Evolutionary conservation across 2,797 vertebrate genomes (phyloP).

Genomic region (Cuculus canorus): DNA sequence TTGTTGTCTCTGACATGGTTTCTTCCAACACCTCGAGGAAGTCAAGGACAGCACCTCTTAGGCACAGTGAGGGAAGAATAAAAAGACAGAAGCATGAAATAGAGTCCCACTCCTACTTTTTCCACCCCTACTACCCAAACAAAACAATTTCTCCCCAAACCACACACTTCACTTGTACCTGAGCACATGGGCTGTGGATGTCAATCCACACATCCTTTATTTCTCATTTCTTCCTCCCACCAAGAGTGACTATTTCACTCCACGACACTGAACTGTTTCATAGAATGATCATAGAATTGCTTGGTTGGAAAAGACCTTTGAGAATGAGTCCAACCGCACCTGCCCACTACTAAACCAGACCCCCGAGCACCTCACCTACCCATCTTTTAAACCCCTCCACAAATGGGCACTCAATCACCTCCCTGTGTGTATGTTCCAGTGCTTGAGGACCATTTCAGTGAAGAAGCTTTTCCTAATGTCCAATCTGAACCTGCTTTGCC

Average conservation of each 20-base stretch:
- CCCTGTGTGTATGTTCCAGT: no score
- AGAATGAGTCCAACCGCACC: no score
- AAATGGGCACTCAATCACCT: no score
- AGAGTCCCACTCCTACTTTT: neutral
- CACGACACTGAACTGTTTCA: rapidly evolving
- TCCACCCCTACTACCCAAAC: neutral
- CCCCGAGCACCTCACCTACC: no score
- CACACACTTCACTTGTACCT: rapidly evolving
- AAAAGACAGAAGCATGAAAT: neutral
- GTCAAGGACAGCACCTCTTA: neutral
- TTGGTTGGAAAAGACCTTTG: no score
- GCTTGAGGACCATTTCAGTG: no score
- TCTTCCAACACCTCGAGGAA: neutral
- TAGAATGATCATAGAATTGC: no score
- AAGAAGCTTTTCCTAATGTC: no score
- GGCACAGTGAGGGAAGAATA: rapidly evolving
- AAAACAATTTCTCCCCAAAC: no score
- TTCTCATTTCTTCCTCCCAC: rapidly evolving
- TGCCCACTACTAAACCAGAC: no score
- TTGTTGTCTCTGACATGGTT: rapidly evolving
- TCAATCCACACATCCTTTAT: rapidly evolving
- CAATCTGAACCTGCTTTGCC: no score
- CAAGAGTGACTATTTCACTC: rapidly evolving
- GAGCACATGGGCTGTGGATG: rapidly evolving
- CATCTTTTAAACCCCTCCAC: no score